Percentiles rank a stretch among this genome's conserved stretches.
Conservation (phyloP, 2,797 vertebrate species). For the Champsocephalus esox region DNA sequence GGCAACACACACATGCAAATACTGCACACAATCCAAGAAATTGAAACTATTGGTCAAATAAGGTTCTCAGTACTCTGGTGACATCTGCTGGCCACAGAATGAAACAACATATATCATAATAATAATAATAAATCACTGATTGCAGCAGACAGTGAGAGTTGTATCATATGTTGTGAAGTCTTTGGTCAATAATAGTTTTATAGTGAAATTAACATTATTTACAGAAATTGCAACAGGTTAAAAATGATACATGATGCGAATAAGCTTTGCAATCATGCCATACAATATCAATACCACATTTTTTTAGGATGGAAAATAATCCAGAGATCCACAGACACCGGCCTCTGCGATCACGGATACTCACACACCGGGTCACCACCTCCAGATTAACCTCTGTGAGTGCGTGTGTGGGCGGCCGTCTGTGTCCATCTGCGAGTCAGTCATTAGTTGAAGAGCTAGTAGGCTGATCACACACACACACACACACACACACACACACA, state of each 20-base stretch:
- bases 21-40: no score
- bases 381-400: conserved; percentile 42
- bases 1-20: neutral
- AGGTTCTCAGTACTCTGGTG: neutral
- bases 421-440: conserved; percentile 52
- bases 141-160: neutral
- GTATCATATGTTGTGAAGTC: neutral
- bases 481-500: conserved; percentile 21
- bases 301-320: neutral
- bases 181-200: neutral
- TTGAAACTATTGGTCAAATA: neutral
- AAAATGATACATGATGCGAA: neutral
- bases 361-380: neutral
- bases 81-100: conserved; percentile 61
- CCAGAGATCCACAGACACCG: conserved; percentile 10
- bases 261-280: neutral
- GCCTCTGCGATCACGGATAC: conserved; percentile 11
- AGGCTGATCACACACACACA: conserved; percentile 25
- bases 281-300: neutral
- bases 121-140: no score
- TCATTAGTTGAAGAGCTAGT: conserved; percentile 26
- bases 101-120: neutral
- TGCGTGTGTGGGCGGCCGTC: conserved; percentile 37
- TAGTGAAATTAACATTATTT: neutral
- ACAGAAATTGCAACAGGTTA: neutral